Conservation (phyloP, 1,140 invertebrate species). For the Calliphora vicina region DNA sequence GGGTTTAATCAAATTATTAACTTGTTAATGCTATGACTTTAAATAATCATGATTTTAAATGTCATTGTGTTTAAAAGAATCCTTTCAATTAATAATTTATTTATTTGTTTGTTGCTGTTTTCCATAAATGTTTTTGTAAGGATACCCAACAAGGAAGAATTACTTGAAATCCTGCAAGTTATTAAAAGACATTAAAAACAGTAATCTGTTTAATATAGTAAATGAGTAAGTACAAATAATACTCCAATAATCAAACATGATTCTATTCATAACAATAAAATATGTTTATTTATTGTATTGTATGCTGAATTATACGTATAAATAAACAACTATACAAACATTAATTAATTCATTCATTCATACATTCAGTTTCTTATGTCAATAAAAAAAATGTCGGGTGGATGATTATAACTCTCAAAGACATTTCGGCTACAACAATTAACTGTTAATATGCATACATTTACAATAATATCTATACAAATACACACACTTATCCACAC, state of each 20-base stretch:
- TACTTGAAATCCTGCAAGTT: background rate
- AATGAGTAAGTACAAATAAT: too few species aligned
- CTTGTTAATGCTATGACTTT: too few species aligned
- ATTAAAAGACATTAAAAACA: background rate
- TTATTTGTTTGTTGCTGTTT: too few species aligned
- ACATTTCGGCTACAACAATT: background rate
- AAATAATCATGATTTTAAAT: too few species aligned
- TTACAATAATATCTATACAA: background rate
- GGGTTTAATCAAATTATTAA: too few species aligned
- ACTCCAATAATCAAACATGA: too few species aligned
- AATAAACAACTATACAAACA: background rate
- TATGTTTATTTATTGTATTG: too few species aligned
- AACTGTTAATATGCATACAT: background rate
- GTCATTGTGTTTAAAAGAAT: too few species aligned
- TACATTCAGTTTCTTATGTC: background rate
- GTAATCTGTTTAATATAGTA: background rate
- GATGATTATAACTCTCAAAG: slow-evolving; percentile 11
- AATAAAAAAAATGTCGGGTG: background rate
- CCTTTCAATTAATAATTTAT: too few species aligned
- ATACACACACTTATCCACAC: background rate
- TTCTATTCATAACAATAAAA: too few species aligned
- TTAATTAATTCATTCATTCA: background rate
- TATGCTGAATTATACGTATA: too few species aligned
- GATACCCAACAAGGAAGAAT: background rate
- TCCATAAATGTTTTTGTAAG: too few species aligned